A percentile compares a stretch with the other conserved stretches of the same genome.
Conservation (phyloP, 2,797 vertebrate genomes). For the Cossypha dichroa region DNA sequence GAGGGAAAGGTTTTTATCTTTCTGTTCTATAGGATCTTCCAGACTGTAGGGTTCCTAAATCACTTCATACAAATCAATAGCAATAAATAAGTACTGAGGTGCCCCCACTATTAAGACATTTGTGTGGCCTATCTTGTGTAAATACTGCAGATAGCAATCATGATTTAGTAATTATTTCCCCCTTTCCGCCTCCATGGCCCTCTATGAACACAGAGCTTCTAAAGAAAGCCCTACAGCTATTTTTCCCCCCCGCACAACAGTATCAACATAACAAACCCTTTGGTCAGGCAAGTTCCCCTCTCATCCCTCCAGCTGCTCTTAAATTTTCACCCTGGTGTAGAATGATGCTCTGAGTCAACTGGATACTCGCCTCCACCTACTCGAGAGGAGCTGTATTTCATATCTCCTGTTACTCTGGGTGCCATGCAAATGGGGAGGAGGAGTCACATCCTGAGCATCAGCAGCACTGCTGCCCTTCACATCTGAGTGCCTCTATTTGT, state of each 20-base stretch:
- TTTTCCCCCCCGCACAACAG: neutral
- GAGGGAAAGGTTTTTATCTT: neutral
- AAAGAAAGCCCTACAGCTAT: constrained; percentile 54
- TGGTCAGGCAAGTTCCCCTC: neutral
- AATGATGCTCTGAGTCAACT: constrained; percentile 55
- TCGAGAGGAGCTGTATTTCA: neutral
- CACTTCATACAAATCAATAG: neutral
- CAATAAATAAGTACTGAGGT: neutral
- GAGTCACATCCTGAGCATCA: neutral
- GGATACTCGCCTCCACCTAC: neutral
- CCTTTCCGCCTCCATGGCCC: constrained; percentile 1
- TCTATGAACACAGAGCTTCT: constrained; percentile 29
- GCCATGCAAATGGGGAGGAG: constrained; percentile 1
- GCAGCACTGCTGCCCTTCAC: neutral
- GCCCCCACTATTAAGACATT: neutral
- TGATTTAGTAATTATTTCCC: neutral
- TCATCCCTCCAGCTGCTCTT: neutral
- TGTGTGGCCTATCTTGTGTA: constrained; percentile 22
- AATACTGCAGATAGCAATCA: constrained; percentile 23
- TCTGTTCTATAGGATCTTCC: neutral
- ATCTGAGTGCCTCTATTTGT: neutral
- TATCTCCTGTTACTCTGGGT: neutral
- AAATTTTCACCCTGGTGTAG: constrained; percentile 17
- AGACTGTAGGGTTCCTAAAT: neutral
- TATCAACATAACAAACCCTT: constrained; percentile 24